Conservation (phyloP, 1,140 invertebrate genomes). For the Drosophila sturtevanti region DNA sequence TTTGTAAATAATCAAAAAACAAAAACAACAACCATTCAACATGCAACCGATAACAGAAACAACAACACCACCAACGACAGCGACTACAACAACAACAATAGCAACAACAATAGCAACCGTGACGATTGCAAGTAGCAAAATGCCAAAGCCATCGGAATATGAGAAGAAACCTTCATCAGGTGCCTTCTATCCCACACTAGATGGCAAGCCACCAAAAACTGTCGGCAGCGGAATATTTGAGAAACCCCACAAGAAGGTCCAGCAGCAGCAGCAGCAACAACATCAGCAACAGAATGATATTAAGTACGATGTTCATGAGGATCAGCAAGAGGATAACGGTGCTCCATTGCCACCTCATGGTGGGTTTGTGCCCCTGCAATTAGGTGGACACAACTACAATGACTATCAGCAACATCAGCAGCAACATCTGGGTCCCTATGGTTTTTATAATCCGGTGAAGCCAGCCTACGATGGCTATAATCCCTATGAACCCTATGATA, state of each 20-base stretch:
- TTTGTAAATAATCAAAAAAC: slow-evolving; percentile 74
- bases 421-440: slow-evolving; percentile 74
- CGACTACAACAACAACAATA: slow-evolving; percentile 43
- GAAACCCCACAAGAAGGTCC: slow-evolving; percentile 69
- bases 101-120: slow-evolving; percentile 40
- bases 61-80: slow-evolving; percentile 54
- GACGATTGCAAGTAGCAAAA: slow-evolving; percentile 34
- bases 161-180: slow-evolving; percentile 59
- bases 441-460: slow-evolving; percentile 82
- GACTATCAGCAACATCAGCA: slow-evolving; percentile 57
- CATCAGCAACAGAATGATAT: slow-evolving; percentile 70
- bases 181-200: slow-evolving; percentile 80
- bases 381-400: slow-evolving; percentile 57
- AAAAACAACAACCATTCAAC: slow-evolving; percentile 66
- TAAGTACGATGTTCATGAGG: slow-evolving; percentile 76
- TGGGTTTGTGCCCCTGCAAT: slow-evolving; percentile 63
- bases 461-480: slow-evolving; percentile 73
- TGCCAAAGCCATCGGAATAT: slow-evolving; percentile 39
- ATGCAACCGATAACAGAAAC: slow-evolving; percentile 68
- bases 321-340: slow-evolving; percentile 64
- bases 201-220: slow-evolving; percentile 77
- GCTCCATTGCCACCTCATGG: slow-evolving; percentile 52
- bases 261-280: slow-evolving; percentile 49
- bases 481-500: slow-evolving; percentile 76
- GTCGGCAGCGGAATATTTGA: slow-evolving; percentile 53